A percentile compares a stretch with the other conserved stretches of the same genome.
phyloP scores from a whole-genome alignment of 2,797 vertebrate species.

The Okamejei kenojei region DNA sequence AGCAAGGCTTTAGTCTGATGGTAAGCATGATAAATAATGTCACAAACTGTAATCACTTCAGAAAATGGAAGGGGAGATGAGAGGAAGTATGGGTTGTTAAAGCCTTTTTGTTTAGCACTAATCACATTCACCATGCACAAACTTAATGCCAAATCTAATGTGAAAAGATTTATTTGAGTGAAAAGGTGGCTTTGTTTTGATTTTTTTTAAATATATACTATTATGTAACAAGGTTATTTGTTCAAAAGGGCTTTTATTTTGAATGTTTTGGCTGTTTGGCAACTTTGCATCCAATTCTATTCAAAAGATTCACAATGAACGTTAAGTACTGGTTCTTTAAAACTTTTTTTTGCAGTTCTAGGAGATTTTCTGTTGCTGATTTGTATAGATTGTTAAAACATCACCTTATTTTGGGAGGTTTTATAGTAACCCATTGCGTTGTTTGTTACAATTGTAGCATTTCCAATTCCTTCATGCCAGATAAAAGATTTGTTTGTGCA shows the following conservation, averaged over 20 bases:
- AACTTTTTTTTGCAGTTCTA: background rate
- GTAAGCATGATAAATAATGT: too few species aligned
- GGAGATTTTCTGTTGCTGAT: background rate
- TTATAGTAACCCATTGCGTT: background rate
- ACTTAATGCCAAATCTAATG: background rate
- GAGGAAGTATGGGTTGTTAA: background rate
- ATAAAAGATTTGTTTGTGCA: background rate
- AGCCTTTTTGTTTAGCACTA: background rate
- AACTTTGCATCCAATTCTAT: conserved; percentile 27
- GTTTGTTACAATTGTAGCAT: background rate
- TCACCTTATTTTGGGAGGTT: background rate
- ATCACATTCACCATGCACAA: background rate
- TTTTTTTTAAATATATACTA: background rate
- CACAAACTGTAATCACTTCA: background rate
- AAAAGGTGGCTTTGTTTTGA: conserved; percentile 34
- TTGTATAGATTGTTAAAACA: background rate
- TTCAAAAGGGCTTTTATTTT: conserved; percentile 19
- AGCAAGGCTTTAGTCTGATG: too few species aligned
- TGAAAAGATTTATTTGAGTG: conserved; percentile 22
- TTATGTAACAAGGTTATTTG: background rate
- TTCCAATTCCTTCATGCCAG: background rate
- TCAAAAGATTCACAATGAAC: background rate
- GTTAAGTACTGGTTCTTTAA: background rate
- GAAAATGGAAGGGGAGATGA: background rate
- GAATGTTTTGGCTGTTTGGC: background rate